phyloP scores from a whole-genome alignment of 2,113 vertebrate genomes.

The Catharus minimus region DNA sequence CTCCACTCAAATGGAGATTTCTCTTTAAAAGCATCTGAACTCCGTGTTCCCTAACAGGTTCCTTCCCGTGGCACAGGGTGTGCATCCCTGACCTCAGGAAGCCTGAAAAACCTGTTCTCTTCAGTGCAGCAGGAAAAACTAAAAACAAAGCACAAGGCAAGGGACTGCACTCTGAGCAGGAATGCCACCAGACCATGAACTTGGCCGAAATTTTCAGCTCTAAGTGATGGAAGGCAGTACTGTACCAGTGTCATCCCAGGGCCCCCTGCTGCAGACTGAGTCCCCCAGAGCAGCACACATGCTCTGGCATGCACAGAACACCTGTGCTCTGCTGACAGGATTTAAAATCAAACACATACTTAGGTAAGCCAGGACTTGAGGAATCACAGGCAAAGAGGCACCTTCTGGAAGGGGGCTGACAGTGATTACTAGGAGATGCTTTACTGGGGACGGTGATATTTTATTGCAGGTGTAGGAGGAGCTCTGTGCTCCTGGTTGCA shows the following conservation, averaged over 20 bases:
- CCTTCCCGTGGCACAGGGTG: conserved; percentile 43
- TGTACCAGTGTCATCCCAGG: not conserved
- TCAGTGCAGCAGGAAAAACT: conserved; percentile 40
- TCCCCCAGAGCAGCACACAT: not conserved
- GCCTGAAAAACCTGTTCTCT: conserved; percentile 62
- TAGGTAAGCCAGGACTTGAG: not conserved
- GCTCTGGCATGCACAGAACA: not conserved
- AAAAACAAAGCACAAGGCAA: conserved; percentile 28
- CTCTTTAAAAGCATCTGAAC: conserved; percentile 19
- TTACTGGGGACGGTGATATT: not conserved
- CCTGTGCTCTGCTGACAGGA: not conserved
- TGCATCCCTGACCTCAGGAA: conserved; percentile 61
- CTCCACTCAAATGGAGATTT: not conserved
- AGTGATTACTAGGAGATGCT: not conserved
- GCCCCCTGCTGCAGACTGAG: not conserved
- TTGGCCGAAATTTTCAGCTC: not conserved
- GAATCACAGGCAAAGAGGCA: not conserved
- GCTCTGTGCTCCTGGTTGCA: not conserved
- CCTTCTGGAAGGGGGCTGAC: not conserved
- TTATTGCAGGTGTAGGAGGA: not conserved
- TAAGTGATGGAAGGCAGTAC: fast-evolving
- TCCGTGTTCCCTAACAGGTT: not conserved
- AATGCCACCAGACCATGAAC: not conserved
- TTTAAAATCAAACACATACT: not conserved
- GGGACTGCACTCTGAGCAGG: not conserved